Percentiles rank a stretch among this genome's conserved stretches.
These are phyloP conservation scores for Apamea anceps DNA, from an alignment of 2,888 invertebrate species.

Conservation along the genomic window DNA sequence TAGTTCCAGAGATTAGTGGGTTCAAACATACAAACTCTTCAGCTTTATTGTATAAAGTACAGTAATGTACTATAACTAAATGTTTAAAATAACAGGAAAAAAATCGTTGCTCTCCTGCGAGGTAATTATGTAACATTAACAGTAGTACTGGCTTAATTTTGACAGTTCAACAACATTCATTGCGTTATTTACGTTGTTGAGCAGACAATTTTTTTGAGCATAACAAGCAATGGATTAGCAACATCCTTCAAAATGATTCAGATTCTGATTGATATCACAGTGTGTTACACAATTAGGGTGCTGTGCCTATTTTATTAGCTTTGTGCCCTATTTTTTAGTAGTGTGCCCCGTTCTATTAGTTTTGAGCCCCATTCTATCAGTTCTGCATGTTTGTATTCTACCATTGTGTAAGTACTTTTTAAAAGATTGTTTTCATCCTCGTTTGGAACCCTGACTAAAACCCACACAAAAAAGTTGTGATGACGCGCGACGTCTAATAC, in stretches of 20 bases:
- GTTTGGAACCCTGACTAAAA: neutral
- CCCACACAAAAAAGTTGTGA: neutral
- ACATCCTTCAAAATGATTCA: too few relatives aligned
- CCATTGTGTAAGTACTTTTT: too few relatives aligned
- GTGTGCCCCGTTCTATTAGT: neutral
- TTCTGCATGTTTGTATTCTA: neutral
- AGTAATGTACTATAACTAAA: neutral
- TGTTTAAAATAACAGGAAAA: neutral
- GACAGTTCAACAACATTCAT: too few relatives aligned
- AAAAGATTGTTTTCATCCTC: neutral
- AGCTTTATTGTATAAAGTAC: neutral
- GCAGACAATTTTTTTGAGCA: too few relatives aligned
- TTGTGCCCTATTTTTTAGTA: neutral
- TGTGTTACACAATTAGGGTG: neutral
- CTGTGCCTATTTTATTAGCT: neutral
- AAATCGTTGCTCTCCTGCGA: too few relatives aligned
- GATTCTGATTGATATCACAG: too few relatives aligned
- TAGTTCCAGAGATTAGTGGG: neutral
- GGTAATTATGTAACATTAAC: too few relatives aligned
- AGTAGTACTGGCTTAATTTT: too few relatives aligned
- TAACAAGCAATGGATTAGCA: too few relatives aligned
- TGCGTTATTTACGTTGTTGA: too few relatives aligned
- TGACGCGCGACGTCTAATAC: slow-evolving; percentile 7
- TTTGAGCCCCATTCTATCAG: neutral
- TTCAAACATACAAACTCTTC: neutral